Base-by-base conservation (phyloP, 2,797 vertebrate genomes). In the Selene dorsalis region DNA sequence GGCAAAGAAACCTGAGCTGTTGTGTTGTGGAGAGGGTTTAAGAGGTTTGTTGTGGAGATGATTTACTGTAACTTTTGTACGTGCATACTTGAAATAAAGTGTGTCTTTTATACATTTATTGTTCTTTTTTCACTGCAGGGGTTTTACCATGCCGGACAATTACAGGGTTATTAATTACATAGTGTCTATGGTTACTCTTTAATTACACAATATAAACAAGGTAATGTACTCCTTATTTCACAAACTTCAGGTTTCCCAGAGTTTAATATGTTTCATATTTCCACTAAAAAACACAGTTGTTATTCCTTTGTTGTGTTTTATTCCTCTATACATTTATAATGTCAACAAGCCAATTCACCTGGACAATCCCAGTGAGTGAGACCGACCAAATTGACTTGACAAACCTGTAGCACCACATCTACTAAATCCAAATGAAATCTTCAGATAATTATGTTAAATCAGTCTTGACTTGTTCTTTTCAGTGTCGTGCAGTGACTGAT, bases 11-110 rank as follows among this genome's bases (percentile, higher is more conserved):
- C 68, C 61, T 79, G 50, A 63, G 53, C 68, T 65, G 66, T 72
- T 63, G 63, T 87, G 52, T 48, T 48, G 45, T 48, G 22, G 52
- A 63, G 62, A 60, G 30, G 18, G 38, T 64, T 78, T 28, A 50
- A 67, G 48, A 76, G 7, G 53, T 30, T 82, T 80, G 55, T 77
- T 47, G 30, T 56, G 69, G 59, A 86, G 28, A 82, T 66, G 69
- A 88, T 90, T 89, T 75, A 86, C 48, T 92, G 90, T 92, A 87
- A 84, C 80, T 91, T 94, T 93, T 94, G 72, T 94, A 94, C 90
- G 85, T 86, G 78, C 82, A 80, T 83, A 81, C 86, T 93, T 94
- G 73, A 82, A 92, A 89, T 93, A 93, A 93, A 93, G 66, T 91
- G 68, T 91, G 75, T 86, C 55, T 91, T 87, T 92, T 88, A 79